Evolutionary conservation across 2,113 vertebrate species (phyloP), one percentile per base, ranked within the genome.

Genomic region (Varanus salvator): DNA sequence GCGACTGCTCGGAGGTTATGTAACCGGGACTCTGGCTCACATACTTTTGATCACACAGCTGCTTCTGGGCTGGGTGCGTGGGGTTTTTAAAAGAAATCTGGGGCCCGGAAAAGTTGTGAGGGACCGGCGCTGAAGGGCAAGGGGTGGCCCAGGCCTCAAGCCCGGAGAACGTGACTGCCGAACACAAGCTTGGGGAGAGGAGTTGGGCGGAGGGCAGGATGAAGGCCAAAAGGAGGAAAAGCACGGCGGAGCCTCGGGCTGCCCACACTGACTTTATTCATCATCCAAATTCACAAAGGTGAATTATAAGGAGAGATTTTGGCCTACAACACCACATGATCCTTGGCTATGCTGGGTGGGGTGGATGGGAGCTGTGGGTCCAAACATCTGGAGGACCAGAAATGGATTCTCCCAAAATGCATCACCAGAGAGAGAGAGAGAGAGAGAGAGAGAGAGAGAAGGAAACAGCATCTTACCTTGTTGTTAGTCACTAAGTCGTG

Each of bases 1-100:
- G 31, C 17, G 15, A 3, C 27, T 78, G 74, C 88, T 82, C 78
- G 31, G 23, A 6, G 60, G 44, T 89, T 89, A 89, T 85, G 78
- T 89, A 89, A 89, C 82, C 15, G 1, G 48, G 12, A 17, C 2
- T 0, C 8, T 85, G 88, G 78, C 60, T 89, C 88, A 85, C 21
- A 19, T 68, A 6, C 48, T 52, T 84, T 78, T 57, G 82, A 77
- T 78, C 82, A 3, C 27, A 48, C 68, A n/a, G 74, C 44, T 69
- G 60, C 14, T 38, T 9, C 15, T 57, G 85, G 86, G 80, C 31
- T 21, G 66, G 68, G 78, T 19, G 38, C 17, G 0, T 44, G 38
- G 38, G 38, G 1, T 44, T 34, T 72, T 21, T 27, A 27, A 57
- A 81, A 78, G 7, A 23, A 74, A 34, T 68, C 31, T 38, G 44